These are phyloP conservation scores for Lathronympha strigana DNA, from an alignment of 2,888 invertebrate species.

Conservation along the genomic window DNA sequence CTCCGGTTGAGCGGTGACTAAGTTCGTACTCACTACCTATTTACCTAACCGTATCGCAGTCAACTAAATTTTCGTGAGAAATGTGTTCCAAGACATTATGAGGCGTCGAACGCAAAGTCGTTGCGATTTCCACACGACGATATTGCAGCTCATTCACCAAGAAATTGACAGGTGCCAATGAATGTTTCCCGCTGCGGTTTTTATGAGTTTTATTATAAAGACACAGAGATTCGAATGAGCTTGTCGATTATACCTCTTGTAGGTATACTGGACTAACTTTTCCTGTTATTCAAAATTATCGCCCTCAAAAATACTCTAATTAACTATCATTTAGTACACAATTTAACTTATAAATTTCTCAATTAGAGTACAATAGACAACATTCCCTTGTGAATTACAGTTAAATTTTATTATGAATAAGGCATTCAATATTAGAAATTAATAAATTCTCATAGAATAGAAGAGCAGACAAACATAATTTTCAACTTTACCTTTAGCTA, in stretches of 20 bases:
- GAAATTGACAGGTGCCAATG: too few species aligned
- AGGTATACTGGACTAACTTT: background rate
- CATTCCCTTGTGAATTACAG: conserved; percentile 24
- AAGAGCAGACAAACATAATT: conserved; percentile 39
- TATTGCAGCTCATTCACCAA: too few species aligned
- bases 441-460: conserved; percentile 35
- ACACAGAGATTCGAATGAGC: background rate
- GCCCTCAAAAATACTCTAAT: conserved; percentile 3
- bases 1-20: too few species aligned
- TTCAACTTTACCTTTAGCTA: conserved; percentile 41
- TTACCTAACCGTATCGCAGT: too few species aligned
- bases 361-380: conserved; percentile 12
- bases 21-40: too few species aligned
- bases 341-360: conserved; percentile 19
- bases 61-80: too few species aligned
- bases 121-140: too few species aligned
- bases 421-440: conserved; percentile 34
- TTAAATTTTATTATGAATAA: conserved; percentile 30
- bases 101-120: too few species aligned
- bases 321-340: conserved; percentile 18
- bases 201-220: too few species aligned
- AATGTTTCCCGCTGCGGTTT: too few species aligned
- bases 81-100: too few species aligned
- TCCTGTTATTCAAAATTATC: background rate
- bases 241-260: background rate